phyloP scores from a whole-genome alignment of 2,797 vertebrate genomes.

The Xenops minutus region DNA sequence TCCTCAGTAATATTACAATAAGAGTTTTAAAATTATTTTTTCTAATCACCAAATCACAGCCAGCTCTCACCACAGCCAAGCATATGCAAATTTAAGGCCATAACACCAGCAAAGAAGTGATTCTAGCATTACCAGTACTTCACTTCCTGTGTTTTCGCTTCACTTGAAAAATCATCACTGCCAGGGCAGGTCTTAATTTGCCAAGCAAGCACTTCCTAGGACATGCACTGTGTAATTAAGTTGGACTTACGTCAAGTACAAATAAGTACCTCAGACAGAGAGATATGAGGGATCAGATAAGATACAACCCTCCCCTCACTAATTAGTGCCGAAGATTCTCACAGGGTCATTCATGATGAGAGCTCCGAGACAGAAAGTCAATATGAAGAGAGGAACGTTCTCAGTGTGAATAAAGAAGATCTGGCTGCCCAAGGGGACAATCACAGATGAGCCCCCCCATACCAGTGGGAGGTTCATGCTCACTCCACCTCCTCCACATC shows the following conservation, averaged over 20 bases:
- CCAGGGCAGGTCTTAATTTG: background rate
- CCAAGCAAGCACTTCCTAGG: slow-evolving; percentile 13
- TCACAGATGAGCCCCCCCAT: background rate
- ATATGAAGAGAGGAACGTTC: accelerated
- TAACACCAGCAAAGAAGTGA: background rate
- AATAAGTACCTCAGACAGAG: background rate
- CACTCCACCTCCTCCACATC: background rate
- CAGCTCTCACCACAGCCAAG: background rate
- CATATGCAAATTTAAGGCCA: background rate
- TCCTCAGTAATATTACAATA: background rate
- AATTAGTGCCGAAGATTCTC: background rate
- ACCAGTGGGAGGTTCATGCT: accelerated
- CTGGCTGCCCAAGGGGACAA: background rate
- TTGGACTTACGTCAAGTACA: background rate
- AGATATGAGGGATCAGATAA: background rate
- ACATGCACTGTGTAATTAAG: slow-evolving; percentile 9
- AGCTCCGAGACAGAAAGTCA: background rate
- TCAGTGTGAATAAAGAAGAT: background rate
- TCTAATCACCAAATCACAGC: background rate
- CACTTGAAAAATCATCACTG: slow-evolving; percentile 3
- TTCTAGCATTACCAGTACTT: background rate
- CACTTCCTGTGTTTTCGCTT: slow-evolving; percentile 48
- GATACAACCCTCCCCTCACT: background rate
- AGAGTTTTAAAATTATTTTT: background rate
- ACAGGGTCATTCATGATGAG: background rate